Evolutionary conservation across 2,113 vertebrate species (phyloP).

Genomic region (Dasyurus viverrinus): DNA sequence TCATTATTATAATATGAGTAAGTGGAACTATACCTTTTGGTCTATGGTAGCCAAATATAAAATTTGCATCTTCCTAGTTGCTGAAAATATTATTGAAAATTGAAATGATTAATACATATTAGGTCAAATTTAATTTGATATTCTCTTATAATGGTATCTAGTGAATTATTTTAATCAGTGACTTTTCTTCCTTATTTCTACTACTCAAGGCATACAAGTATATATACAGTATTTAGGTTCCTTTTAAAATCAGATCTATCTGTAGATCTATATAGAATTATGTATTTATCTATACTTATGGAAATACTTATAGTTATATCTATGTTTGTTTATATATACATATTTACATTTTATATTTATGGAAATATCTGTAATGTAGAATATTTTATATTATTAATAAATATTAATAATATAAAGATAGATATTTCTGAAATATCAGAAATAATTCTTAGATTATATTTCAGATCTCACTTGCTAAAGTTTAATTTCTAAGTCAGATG

Average conservation of each 20-base stretch:
- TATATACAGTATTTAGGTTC: neutral
- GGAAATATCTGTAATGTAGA: too few species aligned
- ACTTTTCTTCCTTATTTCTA: neutral
- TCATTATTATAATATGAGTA: too few species aligned
- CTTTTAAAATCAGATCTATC: too few species aligned
- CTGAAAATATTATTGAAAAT: neutral
- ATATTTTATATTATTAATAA: too few species aligned
- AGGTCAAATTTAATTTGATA: neutral
- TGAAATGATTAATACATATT: neutral
- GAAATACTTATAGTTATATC: too few species aligned
- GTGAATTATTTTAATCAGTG: neutral
- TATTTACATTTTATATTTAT: too few species aligned
- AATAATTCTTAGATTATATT: neutral
- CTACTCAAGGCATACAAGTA: neutral
- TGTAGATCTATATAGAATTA: too few species aligned
- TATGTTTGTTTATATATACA: too few species aligned
- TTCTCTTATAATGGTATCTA: neutral
- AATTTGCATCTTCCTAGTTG: neutral
- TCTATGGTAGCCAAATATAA: neutral
- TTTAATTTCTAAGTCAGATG: neutral
- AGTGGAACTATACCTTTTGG: neutral
- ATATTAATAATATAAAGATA: too few species aligned
- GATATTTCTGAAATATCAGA: neutral
- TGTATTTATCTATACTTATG: neutral
- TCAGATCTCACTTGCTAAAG: neutral